A percentile compares a stretch with the other conserved stretches of the same genome.
Evolutionary conservation across 1,140 invertebrate species (phyloP).

Genomic region (Sitophilus oryzae): DNA sequence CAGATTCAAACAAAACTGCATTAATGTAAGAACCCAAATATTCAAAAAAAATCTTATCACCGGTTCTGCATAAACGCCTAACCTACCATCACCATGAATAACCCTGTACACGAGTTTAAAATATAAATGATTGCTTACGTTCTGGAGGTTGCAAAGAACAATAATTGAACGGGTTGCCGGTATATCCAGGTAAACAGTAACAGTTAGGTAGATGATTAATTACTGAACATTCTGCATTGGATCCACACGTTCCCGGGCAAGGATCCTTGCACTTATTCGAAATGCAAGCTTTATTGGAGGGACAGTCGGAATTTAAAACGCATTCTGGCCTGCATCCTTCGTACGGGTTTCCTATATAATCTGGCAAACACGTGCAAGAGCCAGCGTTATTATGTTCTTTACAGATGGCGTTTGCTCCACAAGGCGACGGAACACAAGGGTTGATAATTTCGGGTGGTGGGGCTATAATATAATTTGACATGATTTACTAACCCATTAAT

Average conservation of each 20-base stretch:
- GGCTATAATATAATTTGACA: constrained; percentile 50
- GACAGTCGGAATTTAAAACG: constrained; percentile 73
- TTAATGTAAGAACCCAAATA: no score
- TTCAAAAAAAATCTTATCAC: no score
- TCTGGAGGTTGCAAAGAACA: constrained; percentile 47
- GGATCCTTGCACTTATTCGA: constrained; percentile 71
- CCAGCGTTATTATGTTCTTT: constrained; percentile 48
- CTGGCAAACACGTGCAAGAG: constrained; percentile 54
- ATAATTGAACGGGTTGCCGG: constrained; percentile 53
- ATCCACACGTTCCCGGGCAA: constrained; percentile 68
- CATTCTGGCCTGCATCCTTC: constrained; percentile 76
- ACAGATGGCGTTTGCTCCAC: constrained; percentile 60
- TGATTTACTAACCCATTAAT: constrained; percentile 61
- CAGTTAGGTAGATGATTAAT: constrained; percentile 59
- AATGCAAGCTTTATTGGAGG: constrained; percentile 64
- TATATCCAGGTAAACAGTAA: constrained; percentile 47
- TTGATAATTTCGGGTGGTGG: constrained; percentile 41
- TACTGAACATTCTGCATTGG: constrained; percentile 67
- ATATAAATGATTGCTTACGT: constrained; percentile 37
- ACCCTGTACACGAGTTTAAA: no score
- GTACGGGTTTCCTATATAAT: constrained; percentile 61
- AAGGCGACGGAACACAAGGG: constrained; percentile 56
- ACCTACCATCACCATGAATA: no score
- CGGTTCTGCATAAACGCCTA: no score
- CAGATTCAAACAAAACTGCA: no score